Conservation (phyloP, 2,113 vertebrate species). For the Oplegnathus fasciatus region DNA sequence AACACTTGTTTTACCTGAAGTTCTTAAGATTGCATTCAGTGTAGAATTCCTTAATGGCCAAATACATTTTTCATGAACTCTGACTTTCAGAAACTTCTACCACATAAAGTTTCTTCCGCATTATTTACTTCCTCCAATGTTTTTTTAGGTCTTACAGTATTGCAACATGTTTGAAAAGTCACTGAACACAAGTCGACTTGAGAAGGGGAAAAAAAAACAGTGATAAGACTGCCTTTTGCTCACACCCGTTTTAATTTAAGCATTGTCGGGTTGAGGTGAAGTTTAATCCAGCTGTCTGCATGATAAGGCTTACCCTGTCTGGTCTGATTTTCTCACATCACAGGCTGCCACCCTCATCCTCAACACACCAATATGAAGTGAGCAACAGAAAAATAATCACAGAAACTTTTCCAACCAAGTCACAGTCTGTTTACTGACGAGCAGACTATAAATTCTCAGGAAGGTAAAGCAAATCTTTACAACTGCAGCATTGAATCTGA, state of each 20-base stretch:
- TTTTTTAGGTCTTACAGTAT: neutral
- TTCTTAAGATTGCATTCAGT: neutral
- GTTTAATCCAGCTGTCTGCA: constrained; percentile 21
- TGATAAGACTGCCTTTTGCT: neutral
- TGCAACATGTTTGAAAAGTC: neutral
- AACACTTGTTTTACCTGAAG: neutral
- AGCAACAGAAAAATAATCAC: neutral
- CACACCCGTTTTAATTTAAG: neutral
- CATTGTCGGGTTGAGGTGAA: neutral
- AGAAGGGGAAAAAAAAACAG: neutral
- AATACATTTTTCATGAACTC: constrained; percentile 2
- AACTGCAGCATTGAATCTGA: neutral
- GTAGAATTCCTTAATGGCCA: neutral
- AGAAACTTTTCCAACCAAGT: neutral
- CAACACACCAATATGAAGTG: neutral
- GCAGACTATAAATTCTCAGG: no score
- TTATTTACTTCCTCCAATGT: neutral
- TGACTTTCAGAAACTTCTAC: neutral
- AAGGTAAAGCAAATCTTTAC: neutral
- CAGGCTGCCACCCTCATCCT: neutral
- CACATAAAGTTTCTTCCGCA: neutral
- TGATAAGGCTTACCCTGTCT: constrained; percentile 7
- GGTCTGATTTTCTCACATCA: constrained; percentile 1
- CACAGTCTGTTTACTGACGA: neutral
- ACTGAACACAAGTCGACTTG: neutral